Conservation (phyloP, 1,140 invertebrate genomes). For the Calosoma granatense region DNA sequence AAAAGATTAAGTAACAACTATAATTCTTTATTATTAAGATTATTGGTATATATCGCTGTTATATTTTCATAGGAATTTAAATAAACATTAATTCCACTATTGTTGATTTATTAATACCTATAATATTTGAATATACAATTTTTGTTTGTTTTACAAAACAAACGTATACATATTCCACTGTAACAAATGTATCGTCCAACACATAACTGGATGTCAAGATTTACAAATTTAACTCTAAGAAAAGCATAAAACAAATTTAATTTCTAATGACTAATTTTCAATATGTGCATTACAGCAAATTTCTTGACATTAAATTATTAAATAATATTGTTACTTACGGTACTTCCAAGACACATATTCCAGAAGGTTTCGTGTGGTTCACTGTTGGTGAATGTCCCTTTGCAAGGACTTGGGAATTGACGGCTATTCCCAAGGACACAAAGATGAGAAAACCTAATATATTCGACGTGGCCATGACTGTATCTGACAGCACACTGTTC, state of each 20-base stretch:
- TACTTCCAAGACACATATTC: slow-evolving; percentile 22
- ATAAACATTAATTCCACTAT: too few species aligned
- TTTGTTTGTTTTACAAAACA: background rate
- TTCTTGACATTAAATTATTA: too few species aligned
- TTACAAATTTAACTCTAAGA: too few species aligned
- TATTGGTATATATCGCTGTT: too few species aligned
- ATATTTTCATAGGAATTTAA: too few species aligned
- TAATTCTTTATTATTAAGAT: too few species aligned
- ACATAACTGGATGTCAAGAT: too few species aligned
- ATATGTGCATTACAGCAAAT: background rate
- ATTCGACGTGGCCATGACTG: background rate
- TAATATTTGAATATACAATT: too few species aligned
- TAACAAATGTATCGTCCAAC: background rate
- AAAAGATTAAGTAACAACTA: too few species aligned
- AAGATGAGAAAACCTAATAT: background rate
- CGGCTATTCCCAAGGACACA: background rate
- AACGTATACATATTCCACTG: background rate
- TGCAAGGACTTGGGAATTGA: background rate
- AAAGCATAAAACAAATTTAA: background rate
- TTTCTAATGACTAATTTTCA: background rate
- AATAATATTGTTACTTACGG: slow-evolving; percentile 19
- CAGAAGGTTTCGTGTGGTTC: slow-evolving; percentile 4
- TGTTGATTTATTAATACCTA: too few species aligned
- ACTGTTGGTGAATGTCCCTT: background rate
- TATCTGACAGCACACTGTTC: background rate